These are phyloP conservation scores for Agrochola lychnidis DNA, from an alignment of 2,888 invertebrate genomes.

Conservation along the genomic window DNA sequence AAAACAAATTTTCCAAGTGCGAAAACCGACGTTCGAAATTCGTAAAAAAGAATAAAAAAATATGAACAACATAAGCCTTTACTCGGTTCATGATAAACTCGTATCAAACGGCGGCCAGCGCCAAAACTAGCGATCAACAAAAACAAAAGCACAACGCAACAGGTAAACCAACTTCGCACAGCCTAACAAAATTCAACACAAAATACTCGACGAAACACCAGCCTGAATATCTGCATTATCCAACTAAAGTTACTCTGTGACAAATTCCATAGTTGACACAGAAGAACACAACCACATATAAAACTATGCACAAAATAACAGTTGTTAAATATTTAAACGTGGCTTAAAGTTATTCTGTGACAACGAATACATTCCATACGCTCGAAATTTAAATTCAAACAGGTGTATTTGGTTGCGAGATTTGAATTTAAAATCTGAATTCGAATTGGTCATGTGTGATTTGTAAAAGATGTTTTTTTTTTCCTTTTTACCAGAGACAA, in stretches of 20 bases:
- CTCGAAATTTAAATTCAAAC: slow-evolving; percentile 65
- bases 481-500: not conserved
- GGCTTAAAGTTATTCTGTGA: slow-evolving; percentile 56
- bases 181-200: slow-evolving; percentile 32
- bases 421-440: slow-evolving; percentile 65
- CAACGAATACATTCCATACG: slow-evolving; percentile 60
- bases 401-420: slow-evolving; percentile 64
- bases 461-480: slow-evolving; percentile 21
- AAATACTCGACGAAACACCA: slow-evolving; percentile 16
- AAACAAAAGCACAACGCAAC: slow-evolving; percentile 84
- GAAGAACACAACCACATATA: slow-evolving; percentile 45
- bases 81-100: slow-evolving; percentile 72
- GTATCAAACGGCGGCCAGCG: slow-evolving; percentile 75
- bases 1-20: slow-evolving; percentile 63
- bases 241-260: slow-evolving; percentile 43
- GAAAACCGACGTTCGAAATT: slow-evolving; percentile 62
- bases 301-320: slow-evolving; percentile 42
- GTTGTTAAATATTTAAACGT: slow-evolving; percentile 43
- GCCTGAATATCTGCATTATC: slow-evolving; percentile 3
- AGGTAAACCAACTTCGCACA: slow-evolving; percentile 74
- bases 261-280: slow-evolving; percentile 61
- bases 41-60: slow-evolving; percentile 59
- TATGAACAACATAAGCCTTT: slow-evolving; percentile 65
- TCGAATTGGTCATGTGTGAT: slow-evolving; percentile 35
- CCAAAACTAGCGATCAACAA: slow-evolving; percentile 83